These are phyloP conservation scores for Limnephilus marmoratus DNA, from an alignment of 2,888 invertebrate genomes.

Conservation along the genomic window DNA sequence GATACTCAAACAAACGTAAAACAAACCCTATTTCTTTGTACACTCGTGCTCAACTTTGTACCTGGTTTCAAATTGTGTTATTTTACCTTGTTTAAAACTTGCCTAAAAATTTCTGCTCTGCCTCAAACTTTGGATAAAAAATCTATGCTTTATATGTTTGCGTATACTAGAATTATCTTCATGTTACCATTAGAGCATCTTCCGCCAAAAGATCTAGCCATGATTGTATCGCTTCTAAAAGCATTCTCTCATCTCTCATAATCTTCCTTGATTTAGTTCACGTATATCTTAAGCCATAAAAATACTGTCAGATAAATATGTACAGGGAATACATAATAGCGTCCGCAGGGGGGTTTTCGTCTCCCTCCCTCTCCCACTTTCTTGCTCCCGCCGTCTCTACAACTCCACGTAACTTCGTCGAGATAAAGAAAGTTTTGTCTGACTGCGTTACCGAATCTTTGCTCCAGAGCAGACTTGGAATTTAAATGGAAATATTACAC, in stretches of 20 bases:
- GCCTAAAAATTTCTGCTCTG: not conserved
- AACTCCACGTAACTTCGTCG: conserved; percentile 56
- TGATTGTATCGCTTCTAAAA: not conserved
- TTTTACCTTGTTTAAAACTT: not conserved
- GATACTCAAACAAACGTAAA: not conserved
- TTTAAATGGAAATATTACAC: conserved; percentile 42
- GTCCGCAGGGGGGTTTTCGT: conserved; percentile 16
- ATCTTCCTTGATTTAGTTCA: conserved; percentile 34
- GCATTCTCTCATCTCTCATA: not conserved
- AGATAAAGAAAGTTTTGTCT: conserved; percentile 62
- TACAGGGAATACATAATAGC: conserved; percentile 56
- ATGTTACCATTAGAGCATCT: not conserved
- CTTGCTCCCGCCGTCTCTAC: conserved; percentile 35
- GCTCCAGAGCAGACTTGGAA: conserved; percentile 35
- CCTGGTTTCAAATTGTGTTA: not conserved
- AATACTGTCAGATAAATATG: conserved; percentile 55
- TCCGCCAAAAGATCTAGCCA: not conserved
- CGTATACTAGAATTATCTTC: not conserved
- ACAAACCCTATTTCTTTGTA: not conserved
- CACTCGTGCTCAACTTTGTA: not conserved
- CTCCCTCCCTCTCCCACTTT: not conserved
- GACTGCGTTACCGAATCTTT: conserved; percentile 55
- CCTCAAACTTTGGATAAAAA: not conserved
- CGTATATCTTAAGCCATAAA: conserved; percentile 49
- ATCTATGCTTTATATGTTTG: not conserved